phyloP scores from a whole-genome alignment of 2,888 invertebrate species.

The Thereva unica region DNA sequence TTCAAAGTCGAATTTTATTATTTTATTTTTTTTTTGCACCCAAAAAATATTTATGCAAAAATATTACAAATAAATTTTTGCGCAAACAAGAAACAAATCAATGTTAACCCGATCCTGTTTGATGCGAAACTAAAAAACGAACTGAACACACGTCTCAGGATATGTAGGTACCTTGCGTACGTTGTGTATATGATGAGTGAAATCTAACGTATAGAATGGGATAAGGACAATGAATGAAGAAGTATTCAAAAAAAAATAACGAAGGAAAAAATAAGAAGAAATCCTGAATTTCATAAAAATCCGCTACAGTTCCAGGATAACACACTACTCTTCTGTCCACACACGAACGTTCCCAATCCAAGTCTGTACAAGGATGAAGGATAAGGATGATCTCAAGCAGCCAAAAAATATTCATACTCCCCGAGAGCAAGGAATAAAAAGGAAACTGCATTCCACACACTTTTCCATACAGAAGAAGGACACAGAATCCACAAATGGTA shows the following conservation, averaged over 20 bases:
- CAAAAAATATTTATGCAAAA: neutral
- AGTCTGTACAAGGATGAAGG: conserved; percentile 26
- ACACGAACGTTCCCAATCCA: conserved; percentile 15
- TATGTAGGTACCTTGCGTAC: conserved; percentile 12
- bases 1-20: neutral
- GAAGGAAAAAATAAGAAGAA: neutral
- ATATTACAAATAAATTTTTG: conserved; percentile 16
- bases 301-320: conserved; percentile 14
- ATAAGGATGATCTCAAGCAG: neutral
- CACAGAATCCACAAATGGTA: neutral
- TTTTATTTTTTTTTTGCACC: neutral
- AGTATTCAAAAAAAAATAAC: too few relatives aligned
- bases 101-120: conserved; percentile 51
- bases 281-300: conserved; percentile 13
- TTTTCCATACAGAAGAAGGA: too few relatives aligned
- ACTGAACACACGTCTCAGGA: conserved; percentile 18
- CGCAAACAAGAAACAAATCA: conserved; percentile 4
- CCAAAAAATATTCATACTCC: conserved; percentile 12
- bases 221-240: too few relatives aligned
- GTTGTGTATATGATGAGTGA: too few relatives aligned
- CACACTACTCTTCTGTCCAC: conserved; percentile 7
- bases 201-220: too few relatives aligned
- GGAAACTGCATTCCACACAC: conserved; percentile 27
- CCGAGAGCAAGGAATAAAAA: conserved; percentile 3
- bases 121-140: conserved; percentile 54